phyloP scores from a whole-genome alignment of 2,888 invertebrate species.

The Apamea anceps region DNA sequence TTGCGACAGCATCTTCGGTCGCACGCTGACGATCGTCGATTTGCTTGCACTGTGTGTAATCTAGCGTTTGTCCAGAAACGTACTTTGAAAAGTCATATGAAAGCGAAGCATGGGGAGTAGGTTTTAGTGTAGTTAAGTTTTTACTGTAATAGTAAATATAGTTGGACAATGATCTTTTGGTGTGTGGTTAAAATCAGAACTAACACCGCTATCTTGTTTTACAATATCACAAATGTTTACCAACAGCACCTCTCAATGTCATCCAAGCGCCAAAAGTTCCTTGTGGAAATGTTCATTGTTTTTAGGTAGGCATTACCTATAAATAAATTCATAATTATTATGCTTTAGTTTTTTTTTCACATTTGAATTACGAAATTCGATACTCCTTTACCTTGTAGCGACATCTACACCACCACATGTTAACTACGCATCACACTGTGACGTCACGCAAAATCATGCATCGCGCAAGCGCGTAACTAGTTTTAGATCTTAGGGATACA shows the following conservation, averaged over 20 bases:
- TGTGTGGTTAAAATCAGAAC: no score
- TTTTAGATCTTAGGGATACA: no score
- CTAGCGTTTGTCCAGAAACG: conserved; percentile 71
- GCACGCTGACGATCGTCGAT: conserved; percentile 67
- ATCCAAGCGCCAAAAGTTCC: neutral
- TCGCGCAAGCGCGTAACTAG: no score
- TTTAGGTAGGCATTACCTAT: neutral
- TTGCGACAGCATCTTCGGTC: conserved; percentile 77
- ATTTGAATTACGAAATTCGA: no score
- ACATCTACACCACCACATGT: no score
- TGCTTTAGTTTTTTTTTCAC: neutral
- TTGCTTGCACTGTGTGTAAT: conserved; percentile 63
- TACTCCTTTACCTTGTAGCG: no score
- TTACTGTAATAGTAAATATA: neutral
- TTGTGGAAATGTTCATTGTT: neutral
- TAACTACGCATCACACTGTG: no score
- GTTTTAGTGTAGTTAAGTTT: conserved; percentile 1
- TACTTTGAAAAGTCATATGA: conserved; percentile 80
- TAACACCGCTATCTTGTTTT: neutral
- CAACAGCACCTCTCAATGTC: neutral
- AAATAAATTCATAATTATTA: neutral
- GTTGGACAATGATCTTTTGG: neutral
- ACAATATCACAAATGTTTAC: no score
- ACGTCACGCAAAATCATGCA: no score
- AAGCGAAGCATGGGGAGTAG: conserved; percentile 68